Conservation (phyloP, 2,113 vertebrate genomes). For the Abramis brama region DNA sequence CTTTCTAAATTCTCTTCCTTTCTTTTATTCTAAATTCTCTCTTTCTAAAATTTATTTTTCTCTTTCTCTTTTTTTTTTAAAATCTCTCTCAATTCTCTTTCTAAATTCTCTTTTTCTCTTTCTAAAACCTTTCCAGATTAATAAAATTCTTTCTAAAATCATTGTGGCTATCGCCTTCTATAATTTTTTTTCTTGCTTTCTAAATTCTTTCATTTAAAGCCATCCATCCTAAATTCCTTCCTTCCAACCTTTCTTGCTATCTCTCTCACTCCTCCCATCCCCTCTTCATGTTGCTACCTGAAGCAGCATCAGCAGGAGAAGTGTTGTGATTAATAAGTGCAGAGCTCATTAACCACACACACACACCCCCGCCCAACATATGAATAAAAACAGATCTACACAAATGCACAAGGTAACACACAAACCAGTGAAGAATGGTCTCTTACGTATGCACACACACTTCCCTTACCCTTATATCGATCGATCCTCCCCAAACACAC, state of each 20-base stretch:
- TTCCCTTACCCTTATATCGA: not conserved
- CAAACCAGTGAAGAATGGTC: not conserved
- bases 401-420: not conserved
- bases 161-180: not conserved
- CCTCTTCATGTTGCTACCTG: not conserved
- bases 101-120: not conserved
- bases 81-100: not conserved
- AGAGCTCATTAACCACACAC: conserved; percentile 12
- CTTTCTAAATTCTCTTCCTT: not conserved
- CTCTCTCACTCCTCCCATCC: not conserved
- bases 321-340: conserved; percentile 56
- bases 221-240: not conserved
- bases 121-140: not conserved
- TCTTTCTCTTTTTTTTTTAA: not conserved
- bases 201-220: not conserved
- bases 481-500: not conserved
- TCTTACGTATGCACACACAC: not conserved
- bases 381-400: conserved; percentile 5
- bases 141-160: not conserved
- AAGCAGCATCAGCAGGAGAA: conserved; percentile 38
- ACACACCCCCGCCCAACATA: conserved; percentile 13
- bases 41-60: no score
- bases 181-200: not conserved
- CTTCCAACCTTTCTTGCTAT: no score
- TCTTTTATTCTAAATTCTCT: no score